A percentile compares a stretch with the other conserved stretches of the same genome.
Evolutionary conservation across 1,140 invertebrate species (phyloP).

Genomic region (Zaprionus inermis): DNA sequence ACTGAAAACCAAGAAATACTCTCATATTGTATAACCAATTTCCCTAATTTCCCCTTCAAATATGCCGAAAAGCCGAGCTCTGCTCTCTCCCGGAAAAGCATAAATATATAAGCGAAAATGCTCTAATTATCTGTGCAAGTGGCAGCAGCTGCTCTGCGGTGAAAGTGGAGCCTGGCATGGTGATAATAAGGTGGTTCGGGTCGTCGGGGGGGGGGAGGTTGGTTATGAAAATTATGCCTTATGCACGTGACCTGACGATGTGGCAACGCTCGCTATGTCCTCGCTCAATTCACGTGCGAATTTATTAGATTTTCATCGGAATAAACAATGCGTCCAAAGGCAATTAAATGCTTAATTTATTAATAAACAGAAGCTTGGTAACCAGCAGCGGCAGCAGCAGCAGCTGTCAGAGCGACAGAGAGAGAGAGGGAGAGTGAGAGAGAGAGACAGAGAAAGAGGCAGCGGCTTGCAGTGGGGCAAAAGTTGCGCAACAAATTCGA

Average conservation of each 20-base stretch:
- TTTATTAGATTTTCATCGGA: slow-evolving; percentile 77
- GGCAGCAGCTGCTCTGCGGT: slow-evolving; percentile 54
- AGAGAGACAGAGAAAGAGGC: not conserved
- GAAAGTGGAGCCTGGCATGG: not conserved
- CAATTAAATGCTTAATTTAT: slow-evolving; percentile 81
- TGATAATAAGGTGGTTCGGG: too few relatives aligned
- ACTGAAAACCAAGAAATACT: too few relatives aligned
- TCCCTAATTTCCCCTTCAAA: not conserved
- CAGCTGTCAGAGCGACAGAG: slow-evolving; percentile 48
- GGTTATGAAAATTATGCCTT: slow-evolving; percentile 61
- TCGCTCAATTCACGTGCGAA: slow-evolving; percentile 60
- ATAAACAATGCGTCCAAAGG: slow-evolving; percentile 68
- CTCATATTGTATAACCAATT: not conserved
- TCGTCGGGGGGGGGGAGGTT: not conserved
- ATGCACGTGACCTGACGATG: slow-evolving; percentile 59
- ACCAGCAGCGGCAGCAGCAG: not conserved
- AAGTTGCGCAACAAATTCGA: slow-evolving; percentile 67
- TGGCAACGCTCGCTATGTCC: slow-evolving; percentile 10
- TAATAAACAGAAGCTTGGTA: slow-evolving; percentile 59
- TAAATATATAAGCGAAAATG: not conserved
- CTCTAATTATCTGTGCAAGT: slow-evolving; percentile 63
- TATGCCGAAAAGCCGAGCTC: not conserved
- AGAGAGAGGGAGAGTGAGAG: not conserved
- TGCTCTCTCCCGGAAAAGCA: not conserved
- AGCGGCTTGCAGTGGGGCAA: not conserved